A percentile compares a stretch with the other conserved stretches of the same genome.
Conservation (phyloP, 2,113 vertebrate genomes). For the Glaucomys volans region DNA sequence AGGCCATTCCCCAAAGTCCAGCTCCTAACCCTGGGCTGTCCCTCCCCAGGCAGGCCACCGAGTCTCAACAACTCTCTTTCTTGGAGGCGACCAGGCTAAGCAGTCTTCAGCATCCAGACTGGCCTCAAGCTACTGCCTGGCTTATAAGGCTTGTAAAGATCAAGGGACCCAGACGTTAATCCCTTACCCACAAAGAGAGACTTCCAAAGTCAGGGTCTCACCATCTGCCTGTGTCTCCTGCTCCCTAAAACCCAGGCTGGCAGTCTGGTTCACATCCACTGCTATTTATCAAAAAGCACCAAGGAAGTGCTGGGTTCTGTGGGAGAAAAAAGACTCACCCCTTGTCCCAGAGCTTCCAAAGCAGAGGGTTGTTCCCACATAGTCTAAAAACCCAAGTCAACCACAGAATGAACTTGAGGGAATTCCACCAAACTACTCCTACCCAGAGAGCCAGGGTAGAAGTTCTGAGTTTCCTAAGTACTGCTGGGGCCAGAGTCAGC, state of each 20-base stretch:
- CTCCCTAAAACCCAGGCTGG: conserved; percentile 2
- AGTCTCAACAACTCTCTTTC: not conserved
- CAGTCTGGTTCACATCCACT: not conserved
- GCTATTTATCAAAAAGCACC: not conserved
- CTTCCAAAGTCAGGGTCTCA: not conserved
- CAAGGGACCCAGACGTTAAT: not conserved
- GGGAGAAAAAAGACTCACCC: not conserved
- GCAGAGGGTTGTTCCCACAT: not conserved
- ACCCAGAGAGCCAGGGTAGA: not conserved
- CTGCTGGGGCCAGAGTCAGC: not conserved
- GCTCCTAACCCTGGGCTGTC: not conserved
- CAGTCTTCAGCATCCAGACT: not conserved
- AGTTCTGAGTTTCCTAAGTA: not conserved
- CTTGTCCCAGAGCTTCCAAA: not conserved
- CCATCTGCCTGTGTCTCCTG: not conserved
- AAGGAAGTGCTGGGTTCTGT: not conserved
- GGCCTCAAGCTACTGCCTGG: not conserved
- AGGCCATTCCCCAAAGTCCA: not conserved
- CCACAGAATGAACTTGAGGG: not conserved
- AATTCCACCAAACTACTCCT: not conserved
- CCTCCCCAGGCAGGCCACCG: not conserved
- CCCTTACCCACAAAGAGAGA: not conserved
- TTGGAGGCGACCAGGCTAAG: not conserved
- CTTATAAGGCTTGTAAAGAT: not conserved
- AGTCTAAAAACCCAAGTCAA: not conserved